phyloP scores from a whole-genome alignment of 2,888 invertebrate genomes.

The Phaedon cochleariae region DNA sequence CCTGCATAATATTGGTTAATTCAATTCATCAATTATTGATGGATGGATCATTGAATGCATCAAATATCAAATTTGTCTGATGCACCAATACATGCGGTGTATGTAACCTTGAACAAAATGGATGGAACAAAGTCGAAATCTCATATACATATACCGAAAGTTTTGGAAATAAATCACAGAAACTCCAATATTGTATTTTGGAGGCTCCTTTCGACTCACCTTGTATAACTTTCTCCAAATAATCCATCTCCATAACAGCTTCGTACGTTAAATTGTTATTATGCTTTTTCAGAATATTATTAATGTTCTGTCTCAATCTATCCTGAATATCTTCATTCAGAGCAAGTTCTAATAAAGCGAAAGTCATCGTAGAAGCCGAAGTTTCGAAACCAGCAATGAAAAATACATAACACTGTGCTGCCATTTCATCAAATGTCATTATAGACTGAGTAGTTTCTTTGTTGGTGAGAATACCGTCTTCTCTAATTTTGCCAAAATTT shows the following conservation, averaged over 20 bases:
- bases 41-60: too few relatives aligned
- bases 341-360: slow-evolving; percentile 45
- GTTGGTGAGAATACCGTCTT: slow-evolving; percentile 51
- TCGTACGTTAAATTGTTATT: slow-evolving; percentile 45
- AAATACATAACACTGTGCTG: slow-evolving; percentile 43
- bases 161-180: too few relatives aligned
- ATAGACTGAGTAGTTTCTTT: slow-evolving; percentile 4
- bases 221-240: slow-evolving; percentile 61
- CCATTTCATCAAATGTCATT: slow-evolving; percentile 28
- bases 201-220: slow-evolving; percentile 46
- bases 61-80: too few relatives aligned
- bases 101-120: too few relatives aligned
- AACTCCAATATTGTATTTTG: too few relatives aligned
- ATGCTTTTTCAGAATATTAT: slow-evolving; percentile 35
- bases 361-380: slow-evolving; percentile 47
- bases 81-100: too few relatives aligned
- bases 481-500: slow-evolving; percentile 53
- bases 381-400: slow-evolving; percentile 49
- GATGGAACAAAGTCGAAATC: too few relatives aligned
- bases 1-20: too few relatives aligned
- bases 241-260: slow-evolving; percentile 43
- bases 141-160: too few relatives aligned
- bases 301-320: slow-evolving; percentile 43
- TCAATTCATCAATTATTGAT: too few relatives aligned
- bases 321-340: slow-evolving; percentile 44